Conservation (phyloP, 1,140 invertebrate species). For the Helicoverpa zea region DNA sequence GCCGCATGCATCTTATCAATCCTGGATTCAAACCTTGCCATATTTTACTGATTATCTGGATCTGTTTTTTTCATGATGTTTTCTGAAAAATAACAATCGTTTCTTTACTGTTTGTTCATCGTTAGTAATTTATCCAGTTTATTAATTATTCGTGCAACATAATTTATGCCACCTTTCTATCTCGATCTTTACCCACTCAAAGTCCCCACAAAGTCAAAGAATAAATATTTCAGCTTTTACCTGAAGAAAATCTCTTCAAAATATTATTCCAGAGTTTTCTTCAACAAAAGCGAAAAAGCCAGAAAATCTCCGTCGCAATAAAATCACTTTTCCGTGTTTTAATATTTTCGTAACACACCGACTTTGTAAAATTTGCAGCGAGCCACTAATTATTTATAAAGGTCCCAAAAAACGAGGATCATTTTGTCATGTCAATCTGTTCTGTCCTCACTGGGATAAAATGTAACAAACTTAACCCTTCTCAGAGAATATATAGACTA, state of each 20-base stretch:
- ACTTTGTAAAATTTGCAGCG: constrained; percentile 28
- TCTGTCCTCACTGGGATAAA: constrained; percentile 25
- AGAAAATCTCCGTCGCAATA: not conserved
- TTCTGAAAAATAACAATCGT: too few species aligned
- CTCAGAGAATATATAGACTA: constrained; percentile 16
- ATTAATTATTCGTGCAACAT: too few species aligned
- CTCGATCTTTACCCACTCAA: too few species aligned
- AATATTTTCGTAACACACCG: constrained; percentile 23
- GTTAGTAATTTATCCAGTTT: too few species aligned
- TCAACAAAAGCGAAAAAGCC: not conserved
- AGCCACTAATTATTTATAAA: constrained; percentile 40
- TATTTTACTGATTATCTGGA: too few species aligned
- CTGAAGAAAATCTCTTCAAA: not conserved
- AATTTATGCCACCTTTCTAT: too few species aligned
- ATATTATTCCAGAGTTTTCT: constrained; percentile 2
- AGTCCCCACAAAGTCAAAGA: not conserved
- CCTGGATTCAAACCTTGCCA: too few species aligned
- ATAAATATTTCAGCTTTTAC: not conserved
- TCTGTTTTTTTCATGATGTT: too few species aligned
- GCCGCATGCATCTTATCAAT: too few species aligned
- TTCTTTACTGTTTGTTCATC: too few species aligned
- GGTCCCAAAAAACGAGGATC: constrained; percentile 13
- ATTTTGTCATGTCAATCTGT: constrained; percentile 53
- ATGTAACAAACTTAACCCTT: constrained; percentile 51
- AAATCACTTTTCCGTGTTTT: constrained; percentile 20